phyloP scores from a whole-genome alignment of 2,797 vertebrate genomes.

The Sciurus vulgaris region DNA sequence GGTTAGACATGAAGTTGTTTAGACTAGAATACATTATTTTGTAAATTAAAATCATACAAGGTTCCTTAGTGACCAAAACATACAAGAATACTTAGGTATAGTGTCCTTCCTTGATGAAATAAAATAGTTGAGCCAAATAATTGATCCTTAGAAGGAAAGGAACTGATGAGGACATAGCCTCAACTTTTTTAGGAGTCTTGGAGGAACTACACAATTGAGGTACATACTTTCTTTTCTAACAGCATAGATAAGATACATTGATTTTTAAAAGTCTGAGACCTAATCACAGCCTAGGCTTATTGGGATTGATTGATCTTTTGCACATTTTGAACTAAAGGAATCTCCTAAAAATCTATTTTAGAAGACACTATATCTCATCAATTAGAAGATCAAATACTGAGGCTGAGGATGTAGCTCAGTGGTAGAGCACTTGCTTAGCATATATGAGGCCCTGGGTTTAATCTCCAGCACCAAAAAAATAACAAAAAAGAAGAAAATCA shows the following conservation, averaged over 20 bases:
- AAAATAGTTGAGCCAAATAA: background rate
- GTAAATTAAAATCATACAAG: background rate
- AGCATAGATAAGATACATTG: background rate
- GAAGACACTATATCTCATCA: too few species aligned
- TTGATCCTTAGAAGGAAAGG: background rate
- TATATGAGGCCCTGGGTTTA: too few species aligned
- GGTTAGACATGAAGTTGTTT: too few species aligned
- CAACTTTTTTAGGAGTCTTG: background rate
- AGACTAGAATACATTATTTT: too few species aligned
- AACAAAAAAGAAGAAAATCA: too few species aligned
- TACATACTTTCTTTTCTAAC: background rate
- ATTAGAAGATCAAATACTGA: too few species aligned
- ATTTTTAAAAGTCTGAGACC: background rate
- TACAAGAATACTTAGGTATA: background rate
- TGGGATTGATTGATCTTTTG: too few species aligned
- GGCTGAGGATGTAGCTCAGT: too few species aligned
- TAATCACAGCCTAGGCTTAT: background rate
- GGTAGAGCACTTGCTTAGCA: too few species aligned
- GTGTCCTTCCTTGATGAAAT: background rate
- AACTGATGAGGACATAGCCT: background rate
- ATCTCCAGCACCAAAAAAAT: too few species aligned
- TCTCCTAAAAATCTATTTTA: too few species aligned
- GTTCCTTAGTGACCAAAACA: background rate
- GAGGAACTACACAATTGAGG: background rate
- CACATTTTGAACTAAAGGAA: too few species aligned